Base-by-base conservation (phyloP, 2,797 vertebrate genomes). In the Rhinophrynus dorsalis region DNA sequence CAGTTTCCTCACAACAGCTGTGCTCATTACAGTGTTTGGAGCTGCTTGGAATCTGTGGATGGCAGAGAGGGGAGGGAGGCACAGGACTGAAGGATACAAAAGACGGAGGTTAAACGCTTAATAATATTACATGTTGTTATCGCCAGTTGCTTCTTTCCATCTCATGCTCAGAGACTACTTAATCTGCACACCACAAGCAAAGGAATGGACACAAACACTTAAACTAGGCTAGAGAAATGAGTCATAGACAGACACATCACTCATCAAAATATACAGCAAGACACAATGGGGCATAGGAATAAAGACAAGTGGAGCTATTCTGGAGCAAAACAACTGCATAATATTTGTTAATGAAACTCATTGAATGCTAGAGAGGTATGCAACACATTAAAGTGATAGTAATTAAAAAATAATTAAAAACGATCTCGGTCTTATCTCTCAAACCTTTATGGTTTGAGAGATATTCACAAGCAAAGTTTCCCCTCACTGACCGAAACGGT, bases 131-230 rank as follows among this genome's bases (percentile, higher is more conserved):
- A 23, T 73, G 69, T 66, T 50, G 52, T 30, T 58, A 65, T 51
- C 27, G 13, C 24, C 69, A 73, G 69, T 60, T 73, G 69, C 64
- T 52, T n/a, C 69, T 73, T 60, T 66, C 69, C 32, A 17, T 73
- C 69, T 66, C 11, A 23, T 17, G 48, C 54, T 26, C 27, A 59
- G 51, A 38, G 61, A 11, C 47, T 44, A 37, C 37, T 52, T 54
- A 52, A 58, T 21, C 52, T 26, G 9, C 44, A 66, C 18, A 9
- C 26, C 47, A 55, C 17, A 58, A 65, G 33, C 24, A 47, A 27
- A 21, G 30, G 40, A 63, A 56, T 42, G 35, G 56, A 26, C 18
- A 26, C 8, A n/a, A n/a, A 21, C 45, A 38, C 35, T 27, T 7
- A 23, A 42, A 32, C 56, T 33, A 68, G 37, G 38, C 17, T 23